phyloP scores from a whole-genome alignment of 2,797 vertebrate genomes.

The Sphenodon punctatus region DNA sequence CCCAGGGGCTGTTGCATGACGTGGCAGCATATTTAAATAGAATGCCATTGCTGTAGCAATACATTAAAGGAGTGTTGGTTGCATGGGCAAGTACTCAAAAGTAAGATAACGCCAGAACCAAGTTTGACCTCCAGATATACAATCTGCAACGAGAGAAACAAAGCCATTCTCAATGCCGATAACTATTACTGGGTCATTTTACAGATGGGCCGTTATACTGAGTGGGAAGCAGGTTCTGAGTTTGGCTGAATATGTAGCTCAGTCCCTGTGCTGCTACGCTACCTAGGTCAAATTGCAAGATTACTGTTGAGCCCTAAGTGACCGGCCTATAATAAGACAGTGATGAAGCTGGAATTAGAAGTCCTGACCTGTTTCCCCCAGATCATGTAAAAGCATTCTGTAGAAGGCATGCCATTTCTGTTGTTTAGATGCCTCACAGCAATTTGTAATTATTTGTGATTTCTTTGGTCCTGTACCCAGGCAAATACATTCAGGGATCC shows the following conservation, averaged over 20 bases:
- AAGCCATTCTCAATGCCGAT: too few relatives aligned
- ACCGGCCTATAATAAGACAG: neutral
- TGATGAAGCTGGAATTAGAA: neutral
- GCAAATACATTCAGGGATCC: neutral
- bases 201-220: too few relatives aligned
- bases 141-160: too few relatives aligned
- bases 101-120: too few relatives aligned
- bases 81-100: too few relatives aligned
- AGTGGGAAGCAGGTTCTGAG: too few relatives aligned
- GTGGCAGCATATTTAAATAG: slow-evolving; percentile 15
- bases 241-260: too few relatives aligned
- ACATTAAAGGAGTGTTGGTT: too few relatives aligned
- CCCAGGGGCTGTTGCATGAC: neutral
- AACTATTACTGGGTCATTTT: too few relatives aligned
- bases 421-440: neutral
- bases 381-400: neutral
- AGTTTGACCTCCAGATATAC: too few relatives aligned
- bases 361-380: neutral
- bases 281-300: too few relatives aligned
- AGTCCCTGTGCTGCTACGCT: too few relatives aligned
- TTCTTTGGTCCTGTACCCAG: neutral
- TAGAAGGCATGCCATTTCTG: neutral
- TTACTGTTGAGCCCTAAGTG: neutral
- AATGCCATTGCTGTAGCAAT: neutral
- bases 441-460: neutral